phyloP scores from a whole-genome alignment of 2,888 invertebrate species.

The Galerucella calmariensis region DNA sequence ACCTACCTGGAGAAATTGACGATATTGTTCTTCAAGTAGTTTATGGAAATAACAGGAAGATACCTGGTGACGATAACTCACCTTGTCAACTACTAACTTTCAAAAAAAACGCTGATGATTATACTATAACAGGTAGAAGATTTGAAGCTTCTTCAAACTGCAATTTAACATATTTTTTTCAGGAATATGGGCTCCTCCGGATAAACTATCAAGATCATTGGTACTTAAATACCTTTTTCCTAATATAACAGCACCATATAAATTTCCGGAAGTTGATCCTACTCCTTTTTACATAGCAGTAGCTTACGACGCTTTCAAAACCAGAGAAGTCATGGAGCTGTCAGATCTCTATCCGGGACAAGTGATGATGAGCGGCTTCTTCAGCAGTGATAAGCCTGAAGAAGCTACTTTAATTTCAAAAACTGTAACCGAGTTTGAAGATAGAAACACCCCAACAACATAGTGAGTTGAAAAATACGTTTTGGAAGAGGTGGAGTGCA shows the following conservation, averaged over 20 bases:
- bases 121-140: conserved; percentile 5
- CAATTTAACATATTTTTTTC: conserved; percentile 2
- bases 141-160: too few relatives aligned
- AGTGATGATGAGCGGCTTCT: conserved; percentile 76
- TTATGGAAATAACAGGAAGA: conserved; percentile 57
- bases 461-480: conserved; percentile 61
- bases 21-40: conserved; percentile 57
- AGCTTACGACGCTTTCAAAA: conserved; percentile 77
- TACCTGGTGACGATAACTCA: conserved; percentile 57
- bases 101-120: conserved; percentile 29
- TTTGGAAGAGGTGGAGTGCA: neutral
- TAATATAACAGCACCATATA: conserved; percentile 67
- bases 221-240: conserved; percentile 64
- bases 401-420: conserved; percentile 74
- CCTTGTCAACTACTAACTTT: conserved; percentile 49
- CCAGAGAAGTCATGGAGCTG: conserved; percentile 71
- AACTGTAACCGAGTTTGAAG: conserved; percentile 71
- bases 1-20: conserved; percentile 55
- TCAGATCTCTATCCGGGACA: conserved; percentile 67
- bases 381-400: conserved; percentile 71
- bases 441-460: conserved; percentile 67
- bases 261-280: conserved; percentile 70
- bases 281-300: conserved; percentile 75
- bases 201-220: conserved; percentile 60
- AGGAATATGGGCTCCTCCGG: conserved; percentile 65